Evolutionary conservation across 2,888 invertebrate genomes (phyloP), one percentile per base, ranked within the genome.

Genomic region (Scaptodrosophila latifasciaeformis): DNA sequence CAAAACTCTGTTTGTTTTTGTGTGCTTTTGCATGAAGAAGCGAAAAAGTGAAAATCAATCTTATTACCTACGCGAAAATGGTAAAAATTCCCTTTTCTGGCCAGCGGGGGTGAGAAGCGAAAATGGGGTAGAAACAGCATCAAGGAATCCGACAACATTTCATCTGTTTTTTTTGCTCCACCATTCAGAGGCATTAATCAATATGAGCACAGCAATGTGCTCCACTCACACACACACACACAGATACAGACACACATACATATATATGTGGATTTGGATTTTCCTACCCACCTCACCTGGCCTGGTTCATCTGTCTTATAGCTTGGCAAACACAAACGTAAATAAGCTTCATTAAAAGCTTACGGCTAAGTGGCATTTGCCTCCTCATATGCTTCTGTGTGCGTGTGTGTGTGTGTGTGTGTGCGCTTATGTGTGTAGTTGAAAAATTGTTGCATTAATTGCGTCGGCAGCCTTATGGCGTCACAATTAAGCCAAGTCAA

Each of bases 291-390:
- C 10, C 2, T 18, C 12, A 19, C 9, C 6, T 9, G 18, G n/a
- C 6, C 21, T 40, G 18, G 15, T 10, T 12, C 9, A 27, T 6
- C 27, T 27, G 27, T 27, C 9, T 5, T 27, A 27, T 6, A 27
- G 9, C 10, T 29, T 29, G 27, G 37, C 43, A 53, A 44, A 44
- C 43, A 24, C 37, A 60, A 79, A 67, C 80, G 63, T 66, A 80
- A 80, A 77, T 75, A 75, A 77, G 80, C 75, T 77, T 75, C 80
- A 75, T 77, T 80, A 80, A 70, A 80, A 70, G 78, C 75, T 70
- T 80, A 65, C 30, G 47, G 67, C 70, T 62, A 69, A 71, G 79
- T 78, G 65, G 54, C 58, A 59, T 17, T 27, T 15, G 54, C 15
- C 37, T 13, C 37, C n/a, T 13, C 18, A 31, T 59, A 30, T 27